A percentile compares a stretch with the other conserved stretches of the same genome.
Evolutionary conservation across 2,113 vertebrate species (phyloP).

Genomic region (Xiphorhynchus elegans): DNA sequence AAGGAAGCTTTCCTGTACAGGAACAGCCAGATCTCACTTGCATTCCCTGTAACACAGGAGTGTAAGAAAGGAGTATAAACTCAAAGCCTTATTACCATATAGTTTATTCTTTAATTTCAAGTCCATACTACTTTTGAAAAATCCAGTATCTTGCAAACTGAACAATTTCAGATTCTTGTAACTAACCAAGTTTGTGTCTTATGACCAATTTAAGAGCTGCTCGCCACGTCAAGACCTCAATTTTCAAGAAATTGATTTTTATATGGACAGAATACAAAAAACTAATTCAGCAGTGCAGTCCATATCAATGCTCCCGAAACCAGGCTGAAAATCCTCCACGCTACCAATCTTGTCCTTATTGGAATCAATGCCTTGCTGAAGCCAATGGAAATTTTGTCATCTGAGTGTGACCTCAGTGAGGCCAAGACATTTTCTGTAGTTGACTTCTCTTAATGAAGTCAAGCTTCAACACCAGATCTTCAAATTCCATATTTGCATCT

Average conservation of each 20-base stretch:
- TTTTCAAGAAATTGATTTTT: background rate
- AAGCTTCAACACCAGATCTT: background rate
- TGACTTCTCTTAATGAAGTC: background rate
- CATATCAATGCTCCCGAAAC: background rate
- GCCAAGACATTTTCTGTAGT: background rate
- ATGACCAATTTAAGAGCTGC: background rate
- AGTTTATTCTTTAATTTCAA: background rate
- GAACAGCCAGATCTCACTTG: background rate
- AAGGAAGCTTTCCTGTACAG: background rate
- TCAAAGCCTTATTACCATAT: background rate
- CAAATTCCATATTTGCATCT: background rate
- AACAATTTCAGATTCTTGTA: background rate
- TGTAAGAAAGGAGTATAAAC: background rate
- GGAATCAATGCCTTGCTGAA: background rate
- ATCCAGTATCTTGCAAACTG: background rate
- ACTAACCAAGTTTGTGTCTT: background rate
- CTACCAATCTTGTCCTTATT: no score
- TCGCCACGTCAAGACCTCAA: background rate
- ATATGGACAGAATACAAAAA: background rate
- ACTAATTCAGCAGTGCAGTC: background rate
- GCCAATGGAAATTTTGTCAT: background rate
- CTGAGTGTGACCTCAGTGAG: background rate
- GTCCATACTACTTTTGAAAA: background rate
- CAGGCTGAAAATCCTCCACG: background rate
- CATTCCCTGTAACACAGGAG: background rate